Conservation (phyloP, 2,888 invertebrate species). For the Keiferia lycopersicella region DNA sequence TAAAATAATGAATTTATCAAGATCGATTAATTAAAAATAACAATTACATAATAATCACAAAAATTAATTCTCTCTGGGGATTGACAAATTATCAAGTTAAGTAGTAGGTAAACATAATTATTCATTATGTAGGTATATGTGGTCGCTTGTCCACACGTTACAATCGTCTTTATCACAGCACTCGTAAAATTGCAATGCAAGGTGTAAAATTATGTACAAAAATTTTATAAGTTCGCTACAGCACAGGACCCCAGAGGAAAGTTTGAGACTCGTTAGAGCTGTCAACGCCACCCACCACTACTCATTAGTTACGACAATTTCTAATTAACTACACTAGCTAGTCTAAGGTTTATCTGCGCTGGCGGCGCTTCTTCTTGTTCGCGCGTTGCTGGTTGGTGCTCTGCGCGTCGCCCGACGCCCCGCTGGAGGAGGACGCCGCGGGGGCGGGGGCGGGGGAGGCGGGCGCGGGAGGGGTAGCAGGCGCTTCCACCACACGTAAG, state of each 20-base stretch:
- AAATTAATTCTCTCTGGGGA: slow-evolving; percentile 12
- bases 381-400: slow-evolving; percentile 47
- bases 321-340: slow-evolving; percentile 27
- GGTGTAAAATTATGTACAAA: slow-evolving; percentile 57
- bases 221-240: slow-evolving; percentile 43
- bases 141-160: slow-evolving; percentile 7
- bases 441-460: slow-evolving; percentile 35
- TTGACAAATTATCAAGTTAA: slow-evolving; percentile 12
- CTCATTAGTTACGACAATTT: slow-evolving; percentile 37
- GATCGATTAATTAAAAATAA: slow-evolving; percentile 46
- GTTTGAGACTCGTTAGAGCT: slow-evolving; percentile 48
- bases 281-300: slow-evolving; percentile 49
- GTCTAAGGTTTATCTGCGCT: slow-evolving; percentile 60
- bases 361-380: slow-evolving; percentile 67
- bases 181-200: slow-evolving; percentile 68
- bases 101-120: slow-evolving; percentile 7
- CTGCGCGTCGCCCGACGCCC: slow-evolving; percentile 45
- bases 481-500: slow-evolving; percentile 33
- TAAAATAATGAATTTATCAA: slow-evolving; percentile 36
- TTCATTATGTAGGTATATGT: slow-evolving; percentile 1
- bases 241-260: slow-evolving; percentile 54
- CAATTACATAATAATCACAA: slow-evolving; percentile 37
- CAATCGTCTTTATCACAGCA: slow-evolving; percentile 70
- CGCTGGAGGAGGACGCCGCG: slow-evolving; percentile 36
- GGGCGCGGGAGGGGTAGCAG: slow-evolving; percentile 29